A percentile compares a stretch with the other conserved stretches of the same genome.
These are phyloP conservation scores for Lagorchestes hirsutus DNA, from an alignment of 2,797 vertebrate species.

Conservation along the genomic window DNA sequence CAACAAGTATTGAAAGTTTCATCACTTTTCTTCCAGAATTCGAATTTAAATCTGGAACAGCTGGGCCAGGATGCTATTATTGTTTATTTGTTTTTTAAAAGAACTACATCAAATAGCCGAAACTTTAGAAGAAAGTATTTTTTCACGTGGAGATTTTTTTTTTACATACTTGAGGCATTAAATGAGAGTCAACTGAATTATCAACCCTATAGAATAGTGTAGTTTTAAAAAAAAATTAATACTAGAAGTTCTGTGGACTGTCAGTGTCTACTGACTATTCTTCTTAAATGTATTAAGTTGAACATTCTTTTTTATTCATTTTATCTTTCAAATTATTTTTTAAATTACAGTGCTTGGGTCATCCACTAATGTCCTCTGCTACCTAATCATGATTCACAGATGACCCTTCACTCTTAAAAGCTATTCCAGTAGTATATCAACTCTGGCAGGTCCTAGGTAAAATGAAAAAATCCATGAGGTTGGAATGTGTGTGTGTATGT, in stretches of 20 bases:
- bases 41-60: no score
- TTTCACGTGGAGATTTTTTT: conserved; percentile 65
- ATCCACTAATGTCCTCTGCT: background rate
- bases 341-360: background rate
- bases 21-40: background rate
- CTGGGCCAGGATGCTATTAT: no score
- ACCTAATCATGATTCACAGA: background rate
- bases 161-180: conserved; percentile 76
- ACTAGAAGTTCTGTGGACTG: background rate
- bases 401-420: background rate
- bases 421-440: background rate
- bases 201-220: conserved; percentile 46
- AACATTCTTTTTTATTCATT: background rate
- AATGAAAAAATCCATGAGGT: no score
- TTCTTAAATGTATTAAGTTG: background rate
- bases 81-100: background rate
- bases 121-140: conserved; percentile 70
- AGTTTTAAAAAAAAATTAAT: background rate
- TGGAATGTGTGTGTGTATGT: no score
- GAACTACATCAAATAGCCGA: conserved; percentile 57
- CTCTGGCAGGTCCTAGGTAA: no score
- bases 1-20: background rate
- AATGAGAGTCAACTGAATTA: conserved; percentile 75
- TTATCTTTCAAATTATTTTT: background rate
- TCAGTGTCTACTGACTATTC: background rate